phyloP scores from a whole-genome alignment of 2,888 invertebrate genomes.

The Polydrusus cervinus region DNA sequence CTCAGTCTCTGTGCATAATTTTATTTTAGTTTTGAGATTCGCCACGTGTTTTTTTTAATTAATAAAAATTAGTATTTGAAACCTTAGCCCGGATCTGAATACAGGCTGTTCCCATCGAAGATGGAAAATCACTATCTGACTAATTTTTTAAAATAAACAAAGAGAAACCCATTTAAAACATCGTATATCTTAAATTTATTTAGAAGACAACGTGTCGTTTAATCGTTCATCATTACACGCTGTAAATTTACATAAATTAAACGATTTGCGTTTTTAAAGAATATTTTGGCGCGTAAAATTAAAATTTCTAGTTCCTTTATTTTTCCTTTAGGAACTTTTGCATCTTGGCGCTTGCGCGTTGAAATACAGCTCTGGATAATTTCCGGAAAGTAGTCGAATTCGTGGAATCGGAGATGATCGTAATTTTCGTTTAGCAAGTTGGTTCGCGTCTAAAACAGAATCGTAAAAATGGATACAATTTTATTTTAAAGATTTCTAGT shows the following conservation, averaged over 20 bases:
- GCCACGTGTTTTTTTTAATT: too few relatives aligned
- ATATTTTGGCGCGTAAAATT: constrained; percentile 1
- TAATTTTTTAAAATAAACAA: background rate
- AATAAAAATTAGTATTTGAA: too few relatives aligned
- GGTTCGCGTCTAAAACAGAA: constrained; percentile 53
- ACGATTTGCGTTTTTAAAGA: background rate
- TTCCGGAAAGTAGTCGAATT: constrained; percentile 57
- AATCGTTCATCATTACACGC: too few relatives aligned
- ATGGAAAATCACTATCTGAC: background rate
- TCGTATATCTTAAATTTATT: too few relatives aligned
- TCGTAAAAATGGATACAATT: constrained; percentile 1
- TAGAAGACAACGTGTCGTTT: too few relatives aligned
- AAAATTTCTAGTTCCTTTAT: constrained; percentile 4
- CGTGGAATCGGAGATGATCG: constrained; percentile 13
- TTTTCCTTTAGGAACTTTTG: background rate
- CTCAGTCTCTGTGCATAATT: too few relatives aligned
- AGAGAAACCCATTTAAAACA: too few relatives aligned
- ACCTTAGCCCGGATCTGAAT: too few relatives aligned
- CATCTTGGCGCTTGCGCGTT: constrained; percentile 15
- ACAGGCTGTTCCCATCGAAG: background rate
- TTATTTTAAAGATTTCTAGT: constrained; percentile 51
- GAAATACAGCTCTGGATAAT: constrained; percentile 38
- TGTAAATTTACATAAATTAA: too few relatives aligned
- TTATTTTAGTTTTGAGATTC: too few relatives aligned
- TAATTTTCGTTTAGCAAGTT: constrained; percentile 57